Evolutionary conservation across 2,888 invertebrate species (phyloP).

Genomic region (Poecilobothrus nobilitatus): DNA sequence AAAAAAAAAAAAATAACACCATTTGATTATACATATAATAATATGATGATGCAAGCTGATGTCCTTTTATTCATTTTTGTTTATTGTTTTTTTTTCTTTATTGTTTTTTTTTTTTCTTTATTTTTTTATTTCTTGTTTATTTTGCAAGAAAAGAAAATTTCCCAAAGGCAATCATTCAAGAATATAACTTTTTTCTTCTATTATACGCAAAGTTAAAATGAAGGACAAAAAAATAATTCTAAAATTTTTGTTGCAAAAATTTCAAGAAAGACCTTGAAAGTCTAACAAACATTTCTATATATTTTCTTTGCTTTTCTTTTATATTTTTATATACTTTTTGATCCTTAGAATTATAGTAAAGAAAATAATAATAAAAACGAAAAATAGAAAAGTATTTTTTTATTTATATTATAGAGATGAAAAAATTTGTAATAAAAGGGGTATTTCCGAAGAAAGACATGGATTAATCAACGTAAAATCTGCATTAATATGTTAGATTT

Average conservation of each 20-base stretch:
- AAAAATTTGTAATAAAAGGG: no score
- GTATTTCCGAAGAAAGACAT: no score
- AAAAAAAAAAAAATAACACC: no score
- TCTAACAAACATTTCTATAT: neutral
- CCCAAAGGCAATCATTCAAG: neutral
- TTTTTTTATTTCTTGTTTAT: no score
- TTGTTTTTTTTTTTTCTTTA: neutral
- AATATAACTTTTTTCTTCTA: neutral
- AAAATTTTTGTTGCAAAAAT: neutral
- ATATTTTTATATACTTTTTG: neutral
- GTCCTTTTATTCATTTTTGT: neutral
- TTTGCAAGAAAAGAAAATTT: neutral
- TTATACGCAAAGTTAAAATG: no score
- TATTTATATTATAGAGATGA: no score
- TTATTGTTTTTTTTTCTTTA: neutral
- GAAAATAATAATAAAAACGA: neutral
- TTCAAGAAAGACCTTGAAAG: neutral
- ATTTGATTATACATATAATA: neutral
- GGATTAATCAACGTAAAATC: no score
- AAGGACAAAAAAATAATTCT: neutral
- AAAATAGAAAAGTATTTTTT: neutral
- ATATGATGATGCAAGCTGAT: neutral
- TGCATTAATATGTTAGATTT: no score
- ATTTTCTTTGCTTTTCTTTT: neutral
- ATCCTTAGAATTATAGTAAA: neutral